Evolutionary conservation across 2,888 invertebrate genomes (phyloP).

Genomic region (Cryptophagus acutangulus): DNA sequence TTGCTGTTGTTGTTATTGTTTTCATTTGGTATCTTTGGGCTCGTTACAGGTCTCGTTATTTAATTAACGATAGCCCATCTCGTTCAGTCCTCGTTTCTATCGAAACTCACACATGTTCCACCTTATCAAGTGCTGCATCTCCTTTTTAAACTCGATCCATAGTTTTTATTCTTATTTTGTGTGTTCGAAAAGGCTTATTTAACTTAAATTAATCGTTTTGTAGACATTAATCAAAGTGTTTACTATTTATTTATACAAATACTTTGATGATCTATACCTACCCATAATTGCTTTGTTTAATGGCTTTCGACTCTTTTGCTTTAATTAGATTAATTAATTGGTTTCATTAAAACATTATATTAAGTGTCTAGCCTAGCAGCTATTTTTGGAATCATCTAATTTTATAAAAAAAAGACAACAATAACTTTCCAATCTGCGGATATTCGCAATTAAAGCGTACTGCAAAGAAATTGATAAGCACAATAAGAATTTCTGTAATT

Average conservation of each 20-base stretch:
- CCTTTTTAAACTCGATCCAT: constrained; percentile 36
- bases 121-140: constrained; percentile 47
- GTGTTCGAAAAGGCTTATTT: constrained; percentile 37
- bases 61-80: constrained; percentile 47
- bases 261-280: too few relatives aligned
- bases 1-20: too few relatives aligned
- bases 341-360: too few relatives aligned
- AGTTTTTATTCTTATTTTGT: constrained; percentile 35
- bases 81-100: constrained; percentile 44
- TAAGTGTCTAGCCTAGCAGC: too few relatives aligned
- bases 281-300: constrained; percentile 1
- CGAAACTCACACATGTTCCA: constrained; percentile 48
- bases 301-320: too few relatives aligned
- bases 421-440: too few relatives aligned
- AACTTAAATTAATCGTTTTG: constrained; percentile 38
- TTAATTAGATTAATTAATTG: background rate
- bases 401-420: too few relatives aligned
- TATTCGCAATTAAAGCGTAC: too few relatives aligned
- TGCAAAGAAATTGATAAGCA: too few relatives aligned
- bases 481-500: too few relatives aligned
- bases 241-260: constrained; percentile 17
- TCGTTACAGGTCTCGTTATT: constrained; percentile 46
- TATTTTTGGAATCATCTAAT: too few relatives aligned
- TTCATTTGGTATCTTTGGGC: constrained; percentile 22
- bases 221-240: constrained; percentile 35